These are phyloP conservation scores for Gymnopithys bicolor DNA, from an alignment of 2,797 vertebrate genomes.

Conservation along the genomic window DNA sequence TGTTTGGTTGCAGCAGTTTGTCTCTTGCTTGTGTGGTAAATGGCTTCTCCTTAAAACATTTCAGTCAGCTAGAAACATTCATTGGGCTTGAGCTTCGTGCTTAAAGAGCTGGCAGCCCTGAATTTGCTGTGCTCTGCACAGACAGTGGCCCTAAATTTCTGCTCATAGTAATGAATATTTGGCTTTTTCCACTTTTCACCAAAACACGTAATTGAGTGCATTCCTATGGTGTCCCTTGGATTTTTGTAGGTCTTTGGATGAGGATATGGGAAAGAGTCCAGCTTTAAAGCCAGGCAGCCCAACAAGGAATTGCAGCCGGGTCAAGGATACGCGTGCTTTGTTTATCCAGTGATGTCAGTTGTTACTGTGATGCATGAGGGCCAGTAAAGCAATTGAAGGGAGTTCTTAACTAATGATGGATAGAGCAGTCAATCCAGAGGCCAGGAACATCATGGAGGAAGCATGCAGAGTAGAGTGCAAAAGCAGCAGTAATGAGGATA, in stretches of 20 bases:
- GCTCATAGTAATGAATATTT: not conserved
- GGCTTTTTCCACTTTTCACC: not conserved
- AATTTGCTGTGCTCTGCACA: slow-evolving; percentile 27
- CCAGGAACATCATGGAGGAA: not conserved
- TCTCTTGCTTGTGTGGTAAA: not conserved
- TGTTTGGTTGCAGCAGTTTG: not conserved
- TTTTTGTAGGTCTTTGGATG: not conserved
- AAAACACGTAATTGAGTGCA: not conserved
- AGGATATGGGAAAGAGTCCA: not conserved
- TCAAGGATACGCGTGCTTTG: not conserved
- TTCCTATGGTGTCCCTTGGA: not conserved
- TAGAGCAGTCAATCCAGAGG: not conserved
- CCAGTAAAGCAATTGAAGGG: not conserved
- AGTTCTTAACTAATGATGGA: not conserved
- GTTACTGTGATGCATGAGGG: not conserved
- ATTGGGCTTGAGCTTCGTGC: not conserved
- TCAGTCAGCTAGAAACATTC: slow-evolving; percentile 46
- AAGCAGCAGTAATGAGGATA: not conserved
- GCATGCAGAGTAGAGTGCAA: not conserved
- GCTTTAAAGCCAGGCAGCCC: not conserved
- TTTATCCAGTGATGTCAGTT: not conserved
- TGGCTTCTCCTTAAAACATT: not conserved
- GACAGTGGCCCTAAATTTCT: slow-evolving; percentile 16
- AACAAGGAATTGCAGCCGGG: not conserved
- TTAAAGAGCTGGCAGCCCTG: not conserved